A percentile compares a stretch with the other conserved stretches of the same genome.
Evolutionary conservation across 1,140 invertebrate genomes (phyloP).

Genomic region (Megalopta genalis): DNA sequence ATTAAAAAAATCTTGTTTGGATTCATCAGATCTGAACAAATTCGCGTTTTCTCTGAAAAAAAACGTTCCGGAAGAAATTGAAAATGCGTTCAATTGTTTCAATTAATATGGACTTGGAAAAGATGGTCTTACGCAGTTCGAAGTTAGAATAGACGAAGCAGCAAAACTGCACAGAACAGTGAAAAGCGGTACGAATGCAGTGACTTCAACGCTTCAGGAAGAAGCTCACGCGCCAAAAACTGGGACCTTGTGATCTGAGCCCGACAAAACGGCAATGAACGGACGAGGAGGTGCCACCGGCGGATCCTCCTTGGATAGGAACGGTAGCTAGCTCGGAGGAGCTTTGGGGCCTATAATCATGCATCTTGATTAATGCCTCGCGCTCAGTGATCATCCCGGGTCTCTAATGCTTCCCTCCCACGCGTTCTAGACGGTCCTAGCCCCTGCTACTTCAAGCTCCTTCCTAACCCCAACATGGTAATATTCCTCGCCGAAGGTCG

Average conservation of each 20-base stretch:
- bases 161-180: not conserved
- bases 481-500: conserved; percentile 63
- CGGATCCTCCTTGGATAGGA: conserved; percentile 64
- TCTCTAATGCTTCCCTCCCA: conserved; percentile 74
- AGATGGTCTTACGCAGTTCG: not conserved
- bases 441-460: conserved; percentile 55
- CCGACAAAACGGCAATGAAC: conserved; percentile 67
- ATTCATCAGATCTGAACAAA: too few relatives aligned
- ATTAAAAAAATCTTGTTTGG: too few relatives aligned
- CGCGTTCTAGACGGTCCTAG: conserved; percentile 68
- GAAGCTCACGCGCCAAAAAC: conserved; percentile 62
- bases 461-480: conserved; percentile 72
- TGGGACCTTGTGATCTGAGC: conserved; percentile 68
- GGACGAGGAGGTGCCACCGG: conserved; percentile 59
- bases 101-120: not conserved
- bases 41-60: too few relatives aligned
- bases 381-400: conserved; percentile 78
- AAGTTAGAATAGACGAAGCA: not conserved
- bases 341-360: conserved; percentile 79
- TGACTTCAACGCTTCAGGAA: conserved; percentile 12
- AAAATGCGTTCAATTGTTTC: too few relatives aligned
- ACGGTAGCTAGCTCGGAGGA: conserved; percentile 65
- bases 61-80: too few relatives aligned
- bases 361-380: conserved; percentile 78
- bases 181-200: not conserved